Conservation (phyloP, 2,113 vertebrate species). For the Cephalopholis sonnerati region DNA sequence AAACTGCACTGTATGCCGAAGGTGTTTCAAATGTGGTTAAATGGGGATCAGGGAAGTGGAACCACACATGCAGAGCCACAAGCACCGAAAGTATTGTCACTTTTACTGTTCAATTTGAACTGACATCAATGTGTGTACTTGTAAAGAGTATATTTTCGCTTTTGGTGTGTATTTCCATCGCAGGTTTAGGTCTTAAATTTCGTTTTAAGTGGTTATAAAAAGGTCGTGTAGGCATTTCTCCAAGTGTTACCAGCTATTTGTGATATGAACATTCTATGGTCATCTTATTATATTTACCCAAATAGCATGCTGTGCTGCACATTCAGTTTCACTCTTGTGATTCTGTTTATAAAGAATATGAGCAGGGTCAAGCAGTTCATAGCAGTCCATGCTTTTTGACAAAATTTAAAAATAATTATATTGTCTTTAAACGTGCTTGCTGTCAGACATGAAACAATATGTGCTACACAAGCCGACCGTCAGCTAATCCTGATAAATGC, state of each 20-base stretch:
- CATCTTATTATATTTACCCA: neutral
- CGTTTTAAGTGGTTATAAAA: too few species aligned
- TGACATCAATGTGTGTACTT: too few species aligned
- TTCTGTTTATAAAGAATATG: neutral
- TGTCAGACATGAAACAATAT: neutral
- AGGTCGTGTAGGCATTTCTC: neutral
- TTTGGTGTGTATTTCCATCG: too few species aligned
- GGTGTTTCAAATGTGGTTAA: too few species aligned
- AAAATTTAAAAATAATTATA: neutral
- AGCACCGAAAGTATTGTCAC: too few species aligned
- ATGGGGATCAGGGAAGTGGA: too few species aligned
- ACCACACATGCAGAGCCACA: too few species aligned
- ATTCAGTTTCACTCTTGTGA: neutral
- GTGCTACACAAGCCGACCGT: neutral
- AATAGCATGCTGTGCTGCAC: neutral
- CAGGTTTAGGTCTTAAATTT: too few species aligned
- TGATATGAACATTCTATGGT: neutral
- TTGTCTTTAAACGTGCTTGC: neutral
- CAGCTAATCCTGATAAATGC: constrained; percentile 13
- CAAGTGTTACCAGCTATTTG: neutral
- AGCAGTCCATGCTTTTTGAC: constrained; percentile 4
- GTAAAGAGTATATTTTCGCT: too few species aligned
- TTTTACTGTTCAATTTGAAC: too few species aligned
- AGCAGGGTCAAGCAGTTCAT: neutral
- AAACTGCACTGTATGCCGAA: too few species aligned